phyloP scores from a whole-genome alignment of 2,113 vertebrate genomes.

The Sprattus sprattus region DNA sequence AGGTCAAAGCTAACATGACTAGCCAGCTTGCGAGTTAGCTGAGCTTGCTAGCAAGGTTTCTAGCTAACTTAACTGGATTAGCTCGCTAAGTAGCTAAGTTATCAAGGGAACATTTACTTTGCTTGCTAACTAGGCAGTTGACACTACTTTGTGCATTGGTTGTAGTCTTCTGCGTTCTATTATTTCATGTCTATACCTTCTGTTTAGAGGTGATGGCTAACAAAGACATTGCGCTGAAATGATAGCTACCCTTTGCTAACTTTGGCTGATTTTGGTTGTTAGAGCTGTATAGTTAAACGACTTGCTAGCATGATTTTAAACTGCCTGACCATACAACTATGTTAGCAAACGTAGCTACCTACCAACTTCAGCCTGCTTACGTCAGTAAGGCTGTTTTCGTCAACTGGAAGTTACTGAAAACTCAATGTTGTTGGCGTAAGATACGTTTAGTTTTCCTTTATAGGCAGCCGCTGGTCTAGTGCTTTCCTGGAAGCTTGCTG shows the following conservation, averaged over 20 bases:
- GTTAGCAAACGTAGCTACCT: background rate
- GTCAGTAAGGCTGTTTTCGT: background rate
- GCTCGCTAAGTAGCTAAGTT: background rate
- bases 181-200: background rate
- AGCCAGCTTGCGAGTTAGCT: background rate
- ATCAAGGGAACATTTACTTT: background rate
- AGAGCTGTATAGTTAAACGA: background rate
- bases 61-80: background rate
- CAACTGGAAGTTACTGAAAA: background rate
- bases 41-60: background rate
- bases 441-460: background rate
- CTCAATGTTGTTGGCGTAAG: background rate
- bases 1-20: constrained; percentile 10
- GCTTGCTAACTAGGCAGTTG: background rate
- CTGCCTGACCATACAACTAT: background rate
- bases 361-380: background rate
- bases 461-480: background rate
- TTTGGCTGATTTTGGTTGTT: constrained; percentile 60
- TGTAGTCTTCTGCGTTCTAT: background rate
- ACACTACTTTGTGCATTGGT: background rate
- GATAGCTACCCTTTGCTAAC: constrained; percentile 48
- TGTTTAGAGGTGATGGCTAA: background rate
- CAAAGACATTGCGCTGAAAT: background rate
- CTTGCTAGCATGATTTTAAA: background rate
- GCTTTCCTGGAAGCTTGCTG: background rate